phyloP scores from a whole-genome alignment of 2,888 invertebrate species.

The Mycogona germanica region DNA sequence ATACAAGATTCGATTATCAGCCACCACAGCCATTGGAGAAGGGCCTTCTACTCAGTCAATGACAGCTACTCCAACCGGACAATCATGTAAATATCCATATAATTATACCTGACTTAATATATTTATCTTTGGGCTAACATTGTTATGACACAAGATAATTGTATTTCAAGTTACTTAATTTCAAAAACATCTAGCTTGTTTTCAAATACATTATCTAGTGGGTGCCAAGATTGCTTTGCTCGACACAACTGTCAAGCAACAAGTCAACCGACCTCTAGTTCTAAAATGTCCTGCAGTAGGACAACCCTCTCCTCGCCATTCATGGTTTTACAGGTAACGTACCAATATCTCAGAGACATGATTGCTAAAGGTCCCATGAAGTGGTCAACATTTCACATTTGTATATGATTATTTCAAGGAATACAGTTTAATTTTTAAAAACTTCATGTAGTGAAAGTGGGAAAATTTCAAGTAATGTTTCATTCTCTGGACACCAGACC shows the following conservation, averaged over 20 bases:
- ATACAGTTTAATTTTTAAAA: no score
- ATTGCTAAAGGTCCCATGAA: no score
- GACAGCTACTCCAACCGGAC: not conserved
- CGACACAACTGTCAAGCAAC: not conserved
- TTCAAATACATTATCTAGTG: not conserved
- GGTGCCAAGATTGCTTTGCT: conserved; percentile 2
- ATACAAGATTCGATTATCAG: conserved; percentile 8
- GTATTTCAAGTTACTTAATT: no score
- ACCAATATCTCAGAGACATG: no score
- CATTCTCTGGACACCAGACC: no score
- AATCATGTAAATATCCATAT: not conserved
- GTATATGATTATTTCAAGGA: no score
- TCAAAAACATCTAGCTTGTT: no score
- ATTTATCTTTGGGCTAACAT: not conserved
- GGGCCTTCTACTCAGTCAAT: not conserved
- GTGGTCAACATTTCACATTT: no score
- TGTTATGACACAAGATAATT: no score
- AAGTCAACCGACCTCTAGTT: not conserved
- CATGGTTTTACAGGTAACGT: conserved; percentile 13
- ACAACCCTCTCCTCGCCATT: conserved; percentile 6
- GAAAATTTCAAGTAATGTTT: no score
- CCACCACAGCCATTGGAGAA: conserved; percentile 13
- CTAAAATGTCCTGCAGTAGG: conserved; percentile 10
- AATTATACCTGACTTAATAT: not conserved
- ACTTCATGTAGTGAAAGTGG: no score